Evolutionary conservation across 1,140 invertebrate genomes (phyloP).

Genomic region (Idris sp.): DNA sequence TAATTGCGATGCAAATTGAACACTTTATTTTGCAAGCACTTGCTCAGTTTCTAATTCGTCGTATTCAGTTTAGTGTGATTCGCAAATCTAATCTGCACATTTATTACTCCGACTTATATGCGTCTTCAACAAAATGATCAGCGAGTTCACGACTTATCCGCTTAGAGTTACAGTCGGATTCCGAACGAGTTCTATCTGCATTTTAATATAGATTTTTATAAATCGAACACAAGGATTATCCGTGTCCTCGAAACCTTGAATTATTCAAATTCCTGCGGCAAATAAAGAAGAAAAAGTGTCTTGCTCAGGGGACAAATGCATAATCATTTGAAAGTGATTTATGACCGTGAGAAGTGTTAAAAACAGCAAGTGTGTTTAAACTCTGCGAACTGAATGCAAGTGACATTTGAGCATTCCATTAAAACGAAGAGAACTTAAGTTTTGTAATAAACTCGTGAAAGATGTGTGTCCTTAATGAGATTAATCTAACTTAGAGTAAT

Average conservation of each 20-base stretch:
- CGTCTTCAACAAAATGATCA: conserved; percentile 22
- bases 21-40: conserved; percentile 27
- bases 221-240: conserved; percentile 42
- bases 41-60: conserved; percentile 35
- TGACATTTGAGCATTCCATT: background rate
- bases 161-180: conserved; percentile 40
- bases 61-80: conserved; percentile 3
- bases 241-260: conserved; percentile 30
- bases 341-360: conserved; percentile 1
- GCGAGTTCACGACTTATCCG: conserved; percentile 49
- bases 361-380: conserved; percentile 13
- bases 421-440: conserved; percentile 25
- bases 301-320: conserved; percentile 34
- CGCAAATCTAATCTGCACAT: conserved; percentile 43
- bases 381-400: conserved; percentile 16
- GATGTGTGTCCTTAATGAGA: conserved; percentile 29
- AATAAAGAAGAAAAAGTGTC: conserved; percentile 22
- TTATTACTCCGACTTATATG: conserved; percentile 36
- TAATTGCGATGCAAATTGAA: conserved; percentile 41
- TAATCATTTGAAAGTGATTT: conserved; percentile 37
- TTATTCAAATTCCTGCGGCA: conserved; percentile 41
- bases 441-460: conserved; percentile 37
- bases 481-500: too few relatives aligned
- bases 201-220: conserved; percentile 31
- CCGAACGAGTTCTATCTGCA: conserved; percentile 38